phyloP scores from a whole-genome alignment of 2,797 vertebrate species.

The Sebastiscus tertius region DNA sequence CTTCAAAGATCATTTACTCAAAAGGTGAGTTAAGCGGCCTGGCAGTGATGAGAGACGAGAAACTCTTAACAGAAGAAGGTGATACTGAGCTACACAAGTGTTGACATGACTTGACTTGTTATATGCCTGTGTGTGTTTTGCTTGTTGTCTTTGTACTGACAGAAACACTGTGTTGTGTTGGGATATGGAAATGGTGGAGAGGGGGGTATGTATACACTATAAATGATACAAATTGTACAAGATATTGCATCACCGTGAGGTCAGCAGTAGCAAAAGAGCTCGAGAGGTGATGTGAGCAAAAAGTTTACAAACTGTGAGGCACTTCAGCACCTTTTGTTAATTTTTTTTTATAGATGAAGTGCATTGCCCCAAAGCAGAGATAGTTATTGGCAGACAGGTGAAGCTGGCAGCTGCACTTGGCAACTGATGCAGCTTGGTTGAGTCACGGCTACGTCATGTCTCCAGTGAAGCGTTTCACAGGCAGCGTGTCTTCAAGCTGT shows the following conservation, averaged over 20 bases:
- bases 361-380: not conserved
- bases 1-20: constrained; percentile 55
- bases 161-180: constrained; percentile 7
- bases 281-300: not conserved
- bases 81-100: constrained; percentile 1
- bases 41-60: constrained; percentile 7
- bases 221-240: constrained; percentile 22
- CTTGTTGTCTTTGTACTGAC: constrained; percentile 28
- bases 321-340: not conserved
- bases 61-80: constrained; percentile 2
- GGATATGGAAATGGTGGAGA: not conserved
- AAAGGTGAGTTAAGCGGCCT: constrained; percentile 16
- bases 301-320: not conserved
- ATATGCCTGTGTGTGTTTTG: not conserved
- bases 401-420: not conserved
- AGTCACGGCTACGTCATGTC: not conserved
- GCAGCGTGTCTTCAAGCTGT: not conserved
- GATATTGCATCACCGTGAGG: constrained; percentile 9
- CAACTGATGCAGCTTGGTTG: not conserved
- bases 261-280: not conserved
- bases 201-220: not conserved
- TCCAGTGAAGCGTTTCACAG: not conserved
- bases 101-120: constrained; percentile 14
- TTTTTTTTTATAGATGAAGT: not conserved
- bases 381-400: not conserved